phyloP scores from a whole-genome alignment of 2,888 invertebrate species.

The Lepidochitona cinerea region DNA sequence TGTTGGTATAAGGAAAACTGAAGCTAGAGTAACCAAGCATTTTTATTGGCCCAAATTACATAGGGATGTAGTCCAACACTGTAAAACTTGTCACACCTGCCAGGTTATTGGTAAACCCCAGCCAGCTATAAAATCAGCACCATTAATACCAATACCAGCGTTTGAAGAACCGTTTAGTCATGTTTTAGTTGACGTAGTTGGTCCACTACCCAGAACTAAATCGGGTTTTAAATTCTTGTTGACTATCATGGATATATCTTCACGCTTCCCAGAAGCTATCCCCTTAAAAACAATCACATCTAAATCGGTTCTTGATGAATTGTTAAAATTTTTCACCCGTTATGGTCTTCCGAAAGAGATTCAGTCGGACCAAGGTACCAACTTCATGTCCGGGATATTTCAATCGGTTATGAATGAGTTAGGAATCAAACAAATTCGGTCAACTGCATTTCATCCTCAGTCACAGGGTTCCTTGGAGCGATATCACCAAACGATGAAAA shows the following conservation, averaged over 20 bases:
- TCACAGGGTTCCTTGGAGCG: constrained; percentile 4
- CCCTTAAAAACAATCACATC: constrained; percentile 16
- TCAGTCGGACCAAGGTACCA: constrained; percentile 17
- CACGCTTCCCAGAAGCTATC: constrained; percentile 19
- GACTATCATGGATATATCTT: constrained; percentile 19
- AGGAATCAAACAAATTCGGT: constrained; percentile 10
- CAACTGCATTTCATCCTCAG: constrained; percentile 17
- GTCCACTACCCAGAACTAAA: constrained; percentile 17
- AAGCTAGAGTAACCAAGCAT: neutral
- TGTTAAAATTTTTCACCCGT: constrained; percentile 7
- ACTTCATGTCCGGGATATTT: constrained; percentile 15
- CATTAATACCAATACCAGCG: constrained; percentile 13
- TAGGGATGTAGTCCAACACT: constrained; percentile 11
- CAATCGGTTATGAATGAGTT: constrained; percentile 9
- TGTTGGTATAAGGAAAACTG: constrained; percentile 7
- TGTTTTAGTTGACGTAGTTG: constrained; percentile 10
- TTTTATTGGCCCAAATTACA: constrained; percentile 16
- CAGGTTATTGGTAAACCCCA: constrained; percentile 13
- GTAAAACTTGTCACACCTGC: constrained; percentile 16
- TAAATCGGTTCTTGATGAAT: neutral
- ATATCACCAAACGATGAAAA: neutral
- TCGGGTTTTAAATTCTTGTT: constrained; percentile 12
- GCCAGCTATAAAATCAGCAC: neutral
- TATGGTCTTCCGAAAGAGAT: constrained; percentile 12
- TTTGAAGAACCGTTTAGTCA: constrained; percentile 15